phyloP scores from a whole-genome alignment of 2,888 invertebrate genomes.

The Andricus curvator region DNA sequence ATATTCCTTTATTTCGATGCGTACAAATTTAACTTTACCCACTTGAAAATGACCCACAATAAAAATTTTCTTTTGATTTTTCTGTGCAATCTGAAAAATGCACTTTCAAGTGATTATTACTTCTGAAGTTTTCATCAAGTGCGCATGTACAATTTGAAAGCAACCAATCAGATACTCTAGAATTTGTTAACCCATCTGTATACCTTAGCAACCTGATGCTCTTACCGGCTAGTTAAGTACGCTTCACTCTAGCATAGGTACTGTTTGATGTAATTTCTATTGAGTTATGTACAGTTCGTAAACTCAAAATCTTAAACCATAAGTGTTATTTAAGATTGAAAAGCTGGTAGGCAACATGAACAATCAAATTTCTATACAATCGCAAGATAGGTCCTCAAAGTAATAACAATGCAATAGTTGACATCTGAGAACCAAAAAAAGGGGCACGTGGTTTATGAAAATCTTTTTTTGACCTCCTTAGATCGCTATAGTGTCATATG shows the following conservation, averaged over 20 bases:
- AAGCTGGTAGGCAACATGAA: rapidly evolving
- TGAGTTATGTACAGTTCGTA: not conserved
- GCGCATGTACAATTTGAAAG: slow-evolving; percentile 13
- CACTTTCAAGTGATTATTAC: not conserved
- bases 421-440: not conserved
- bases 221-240: not conserved
- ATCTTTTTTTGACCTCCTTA: not conserved
- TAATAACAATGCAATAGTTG: no score
- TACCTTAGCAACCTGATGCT: not conserved
- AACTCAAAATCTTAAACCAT: not conserved
- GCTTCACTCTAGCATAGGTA: not conserved
- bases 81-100: not conserved
- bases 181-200: not conserved
- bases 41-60: no score
- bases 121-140: not conserved
- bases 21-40: no score
- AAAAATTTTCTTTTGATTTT: no score
- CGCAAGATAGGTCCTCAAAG: not conserved
- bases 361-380: not conserved
- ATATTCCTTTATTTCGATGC: no score
- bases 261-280: not conserved
- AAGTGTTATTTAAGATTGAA: no score
- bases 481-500: slow-evolving; percentile 1
- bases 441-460: not conserved
- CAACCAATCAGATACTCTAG: slow-evolving; percentile 20